These are phyloP conservation scores for Steromphala cineraria DNA, from an alignment of 2,888 invertebrate species.

Conservation along the genomic window DNA sequence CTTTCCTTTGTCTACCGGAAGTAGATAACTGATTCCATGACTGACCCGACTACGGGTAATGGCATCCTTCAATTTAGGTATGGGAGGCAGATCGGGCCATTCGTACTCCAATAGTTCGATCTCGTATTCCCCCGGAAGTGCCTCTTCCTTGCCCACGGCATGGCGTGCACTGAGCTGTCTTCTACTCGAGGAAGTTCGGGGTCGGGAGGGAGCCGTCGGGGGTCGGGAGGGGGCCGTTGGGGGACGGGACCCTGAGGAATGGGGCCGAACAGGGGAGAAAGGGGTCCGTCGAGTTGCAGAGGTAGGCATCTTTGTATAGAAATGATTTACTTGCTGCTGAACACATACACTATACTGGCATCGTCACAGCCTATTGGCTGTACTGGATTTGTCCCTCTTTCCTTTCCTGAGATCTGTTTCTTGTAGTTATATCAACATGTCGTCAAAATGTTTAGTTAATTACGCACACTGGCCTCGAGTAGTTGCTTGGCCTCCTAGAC, in stretches of 20 bases:
- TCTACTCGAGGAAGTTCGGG: background rate
- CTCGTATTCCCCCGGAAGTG: slow-evolving; percentile 37
- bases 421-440: no score
- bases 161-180: background rate
- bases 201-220: background rate
- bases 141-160: slow-evolving; percentile 12
- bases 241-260: no score
- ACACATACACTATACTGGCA: no score
- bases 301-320: background rate
- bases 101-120: slow-evolving; percentile 66
- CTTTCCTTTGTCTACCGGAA: slow-evolving; percentile 66
- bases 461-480: no score
- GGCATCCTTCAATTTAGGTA: slow-evolving; percentile 64
- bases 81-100: slow-evolving; percentile 70
- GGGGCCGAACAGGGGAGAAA: no score
- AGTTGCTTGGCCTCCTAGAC: no score
- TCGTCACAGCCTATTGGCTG: no score
- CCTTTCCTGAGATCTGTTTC: no score
- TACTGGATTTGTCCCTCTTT: no score
- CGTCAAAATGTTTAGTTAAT: no score
- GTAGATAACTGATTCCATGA: slow-evolving; percentile 64
- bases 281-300: background rate
- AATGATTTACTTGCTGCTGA: no score
- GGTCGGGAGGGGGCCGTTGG: no score
- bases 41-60: slow-evolving; percentile 62